Evolutionary conservation across 2,888 invertebrate species (phyloP).

Genomic region (Drosophila flavopinicola): DNA sequence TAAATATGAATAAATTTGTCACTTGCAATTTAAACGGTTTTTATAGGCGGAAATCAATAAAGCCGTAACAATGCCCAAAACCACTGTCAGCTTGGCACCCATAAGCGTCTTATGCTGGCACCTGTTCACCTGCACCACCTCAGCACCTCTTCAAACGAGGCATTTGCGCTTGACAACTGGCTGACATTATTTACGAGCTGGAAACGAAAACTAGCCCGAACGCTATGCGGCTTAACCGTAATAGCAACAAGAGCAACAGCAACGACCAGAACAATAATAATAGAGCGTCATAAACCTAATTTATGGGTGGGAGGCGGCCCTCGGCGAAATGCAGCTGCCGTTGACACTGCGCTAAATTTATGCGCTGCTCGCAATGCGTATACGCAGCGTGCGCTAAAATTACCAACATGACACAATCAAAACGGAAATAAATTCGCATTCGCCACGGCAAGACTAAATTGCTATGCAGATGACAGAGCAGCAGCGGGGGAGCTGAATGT

Average conservation of each 20-base stretch:
- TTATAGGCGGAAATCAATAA: slow-evolving; percentile 62
- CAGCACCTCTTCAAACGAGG: neutral
- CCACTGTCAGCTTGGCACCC: slow-evolving; percentile 41
- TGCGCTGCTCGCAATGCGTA: slow-evolving; percentile 59
- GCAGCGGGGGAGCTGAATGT: slow-evolving; percentile 1
- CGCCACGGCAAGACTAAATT: slow-evolving; percentile 58
- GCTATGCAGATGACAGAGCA: slow-evolving; percentile 19
- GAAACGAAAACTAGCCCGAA: slow-evolving; percentile 19
- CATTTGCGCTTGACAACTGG: slow-evolving; percentile 15
- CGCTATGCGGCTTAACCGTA: slow-evolving; percentile 1
- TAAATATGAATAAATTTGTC: too few species aligned
- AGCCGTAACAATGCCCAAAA: slow-evolving; percentile 65
- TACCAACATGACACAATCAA: slow-evolving; percentile 76
- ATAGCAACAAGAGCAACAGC: neutral
- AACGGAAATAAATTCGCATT: slow-evolving; percentile 76
- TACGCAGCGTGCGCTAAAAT: slow-evolving; percentile 72
- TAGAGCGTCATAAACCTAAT: slow-evolving; percentile 41
- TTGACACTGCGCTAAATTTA: slow-evolving; percentile 46
- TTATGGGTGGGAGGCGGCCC: slow-evolving; percentile 36
- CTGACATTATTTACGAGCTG: slow-evolving; percentile 43
- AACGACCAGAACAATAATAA: slow-evolving; percentile 8
- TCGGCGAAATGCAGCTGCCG: slow-evolving; percentile 26
- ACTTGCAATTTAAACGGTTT: too few species aligned
- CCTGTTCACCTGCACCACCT: slow-evolving; percentile 6
- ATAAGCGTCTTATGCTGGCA: slow-evolving; percentile 48